A percentile compares a stretch with the other conserved stretches of the same genome.
Conservation (phyloP, 2,888 invertebrate genomes). For the Lingula anatina region DNA sequence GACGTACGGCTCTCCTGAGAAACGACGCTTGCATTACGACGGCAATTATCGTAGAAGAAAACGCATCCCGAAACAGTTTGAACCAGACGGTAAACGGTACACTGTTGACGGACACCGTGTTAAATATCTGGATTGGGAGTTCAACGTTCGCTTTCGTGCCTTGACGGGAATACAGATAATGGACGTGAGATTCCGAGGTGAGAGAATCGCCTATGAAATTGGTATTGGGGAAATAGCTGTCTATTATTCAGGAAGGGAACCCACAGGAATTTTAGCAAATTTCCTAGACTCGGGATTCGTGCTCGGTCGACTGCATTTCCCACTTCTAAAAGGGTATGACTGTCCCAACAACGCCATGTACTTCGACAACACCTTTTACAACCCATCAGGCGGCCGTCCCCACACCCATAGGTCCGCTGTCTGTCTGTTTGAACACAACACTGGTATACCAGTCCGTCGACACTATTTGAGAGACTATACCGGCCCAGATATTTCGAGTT, state of each 20-base stretch:
- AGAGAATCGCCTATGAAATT: conserved; percentile 37
- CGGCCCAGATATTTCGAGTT: too few relatives aligned
- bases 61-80: too few relatives aligned
- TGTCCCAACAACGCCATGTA: conserved; percentile 39
- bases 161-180: conserved; percentile 31
- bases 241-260: conserved; percentile 34
- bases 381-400: too few relatives aligned
- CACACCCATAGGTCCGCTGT: conserved; percentile 19
- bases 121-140: conserved; percentile 39
- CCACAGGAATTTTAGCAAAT: conserved; percentile 20
- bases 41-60: too few relatives aligned
- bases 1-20: too few relatives aligned
- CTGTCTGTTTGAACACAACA: conserved; percentile 39
- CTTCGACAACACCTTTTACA: conserved; percentile 24
- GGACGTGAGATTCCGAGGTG: conserved; percentile 34
- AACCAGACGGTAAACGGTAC: conserved; percentile 35
- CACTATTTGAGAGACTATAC: conserved; percentile 23
- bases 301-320: conserved; percentile 30
- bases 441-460: conserved; percentile 33
- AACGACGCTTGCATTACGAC: too few relatives aligned
- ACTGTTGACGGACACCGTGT: conserved; percentile 31
- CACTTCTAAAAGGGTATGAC: conserved; percentile 38
- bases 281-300: conserved; percentile 29
- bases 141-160: conserved; percentile 31
- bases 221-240: conserved; percentile 34